These are phyloP conservation scores for Rhamnusium bicolor DNA, from an alignment of 2,888 invertebrate genomes.

Conservation along the genomic window DNA sequence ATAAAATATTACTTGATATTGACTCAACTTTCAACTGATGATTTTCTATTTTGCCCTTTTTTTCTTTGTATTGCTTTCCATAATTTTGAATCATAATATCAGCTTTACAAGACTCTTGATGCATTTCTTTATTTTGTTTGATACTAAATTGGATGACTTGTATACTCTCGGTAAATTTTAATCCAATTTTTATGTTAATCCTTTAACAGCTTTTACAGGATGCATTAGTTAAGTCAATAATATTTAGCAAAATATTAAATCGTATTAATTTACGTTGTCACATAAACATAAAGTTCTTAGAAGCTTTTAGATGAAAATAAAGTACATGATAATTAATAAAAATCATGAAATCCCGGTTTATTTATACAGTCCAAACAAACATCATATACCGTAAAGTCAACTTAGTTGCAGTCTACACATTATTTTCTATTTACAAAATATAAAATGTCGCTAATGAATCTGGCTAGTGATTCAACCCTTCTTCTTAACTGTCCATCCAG, in stretches of 20 bases:
- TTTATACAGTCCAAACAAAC: constrained; percentile 45
- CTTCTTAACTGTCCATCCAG: constrained; percentile 61
- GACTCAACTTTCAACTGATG: too few relatives aligned
- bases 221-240: constrained; percentile 11
- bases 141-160: too few relatives aligned
- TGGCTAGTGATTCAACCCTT: constrained; percentile 62
- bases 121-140: too few relatives aligned
- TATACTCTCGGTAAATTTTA: too few relatives aligned
- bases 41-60: too few relatives aligned
- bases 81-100: too few relatives aligned
- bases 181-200: not conserved
- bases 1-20: too few relatives aligned
- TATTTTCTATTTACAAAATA: constrained; percentile 64
- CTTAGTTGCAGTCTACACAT: constrained; percentile 42
- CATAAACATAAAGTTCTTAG: constrained; percentile 37
- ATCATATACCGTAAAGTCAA: constrained; percentile 44
- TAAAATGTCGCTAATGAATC: constrained; percentile 67
- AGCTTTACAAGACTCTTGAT: too few relatives aligned
- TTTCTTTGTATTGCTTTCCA: too few relatives aligned
- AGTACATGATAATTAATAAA: constrained; percentile 56
- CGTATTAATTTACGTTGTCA: constrained; percentile 7
- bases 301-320: constrained; percentile 22
- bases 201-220: not conserved
- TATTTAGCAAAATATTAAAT: not conserved
- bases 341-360: constrained; percentile 50